Evolutionary conservation across 2,888 invertebrate species (phyloP).

Genomic region (Standfussiana lucernea): DNA sequence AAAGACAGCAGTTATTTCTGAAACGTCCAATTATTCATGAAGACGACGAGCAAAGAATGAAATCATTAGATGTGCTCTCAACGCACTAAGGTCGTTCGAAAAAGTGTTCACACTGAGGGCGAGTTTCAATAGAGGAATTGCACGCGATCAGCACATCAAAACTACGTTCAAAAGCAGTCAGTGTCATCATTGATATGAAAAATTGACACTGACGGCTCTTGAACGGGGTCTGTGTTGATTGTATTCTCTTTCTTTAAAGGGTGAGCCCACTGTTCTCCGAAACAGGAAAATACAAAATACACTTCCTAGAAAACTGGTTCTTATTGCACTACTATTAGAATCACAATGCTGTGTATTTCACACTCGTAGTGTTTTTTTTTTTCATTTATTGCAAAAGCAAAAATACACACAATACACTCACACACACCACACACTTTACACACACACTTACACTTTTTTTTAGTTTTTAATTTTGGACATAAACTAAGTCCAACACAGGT

Average conservation of each 20-base stretch:
- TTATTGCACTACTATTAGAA: neutral
- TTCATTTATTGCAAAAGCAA: neutral
- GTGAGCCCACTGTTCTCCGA: neutral
- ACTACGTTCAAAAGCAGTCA: neutral
- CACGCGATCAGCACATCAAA: neutral
- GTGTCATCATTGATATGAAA: neutral
- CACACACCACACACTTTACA: too few relatives aligned
- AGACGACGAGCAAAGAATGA: neutral
- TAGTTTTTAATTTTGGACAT: neutral
- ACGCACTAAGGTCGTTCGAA: neutral
- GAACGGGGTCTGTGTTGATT: neutral
- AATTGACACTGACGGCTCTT: neutral
- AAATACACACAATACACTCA: too few relatives aligned
- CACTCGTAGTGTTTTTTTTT: neutral
- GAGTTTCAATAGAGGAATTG: neutral
- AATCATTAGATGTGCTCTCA: neutral
- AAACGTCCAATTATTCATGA: slow-evolving; percentile 41
- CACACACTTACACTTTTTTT: too few relatives aligned
- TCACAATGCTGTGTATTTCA: neutral
- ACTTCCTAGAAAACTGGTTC: neutral
- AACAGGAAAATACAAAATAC: neutral
- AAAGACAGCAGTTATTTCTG: slow-evolving; percentile 32
- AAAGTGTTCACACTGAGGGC: neutral
- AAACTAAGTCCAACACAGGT: neutral
- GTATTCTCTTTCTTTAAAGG: neutral